Conservation (phyloP, 2,888 invertebrate species). For the Cheilosia pagana region DNA sequence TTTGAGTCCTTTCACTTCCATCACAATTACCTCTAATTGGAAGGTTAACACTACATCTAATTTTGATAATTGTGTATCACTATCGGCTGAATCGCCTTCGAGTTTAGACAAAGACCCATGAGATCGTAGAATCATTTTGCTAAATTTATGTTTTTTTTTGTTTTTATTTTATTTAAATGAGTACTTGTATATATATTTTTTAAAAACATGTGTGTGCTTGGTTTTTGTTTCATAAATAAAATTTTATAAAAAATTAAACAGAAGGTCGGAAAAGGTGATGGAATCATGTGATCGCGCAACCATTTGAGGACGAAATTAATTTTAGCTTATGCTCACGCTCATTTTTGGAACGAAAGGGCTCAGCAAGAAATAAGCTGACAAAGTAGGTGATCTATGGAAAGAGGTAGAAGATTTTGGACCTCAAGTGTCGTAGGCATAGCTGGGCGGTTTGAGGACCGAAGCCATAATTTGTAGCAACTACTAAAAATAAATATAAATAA, state of each 20-base stretch:
- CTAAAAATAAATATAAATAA: no score
- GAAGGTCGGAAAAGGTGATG: background rate
- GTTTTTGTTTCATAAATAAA: background rate
- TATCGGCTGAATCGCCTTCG: slow-evolving; percentile 97
- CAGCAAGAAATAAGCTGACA: no score
- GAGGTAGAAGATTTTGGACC: no score
- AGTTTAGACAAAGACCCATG: slow-evolving; percentile 96
- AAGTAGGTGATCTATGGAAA: no score
- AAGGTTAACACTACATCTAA: slow-evolving; percentile 99
- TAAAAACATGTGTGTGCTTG: no score
- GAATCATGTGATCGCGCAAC: background rate
- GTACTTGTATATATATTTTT: background rate
- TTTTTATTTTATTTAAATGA: slow-evolving; percentile 3
- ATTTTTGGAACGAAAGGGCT: no score
- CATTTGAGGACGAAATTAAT: background rate
- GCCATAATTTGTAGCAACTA: no score
- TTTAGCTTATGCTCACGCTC: no score
- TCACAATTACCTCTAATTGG: slow-evolving; percentile 98
- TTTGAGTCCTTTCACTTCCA: slow-evolving; percentile 99
- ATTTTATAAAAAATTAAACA: no score
- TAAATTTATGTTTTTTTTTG: slow-evolving; percentile 41
- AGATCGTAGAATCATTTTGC: slow-evolving; percentile 87
- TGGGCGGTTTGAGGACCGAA: no score
- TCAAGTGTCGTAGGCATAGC: no score
- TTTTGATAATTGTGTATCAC: slow-evolving; percentile 97